Percentiles rank a stretch among this genome's conserved stretches.
These are phyloP conservation scores for Drosophila limbata DNA, from an alignment of 2,888 invertebrate species.

Conservation along the genomic window DNA sequence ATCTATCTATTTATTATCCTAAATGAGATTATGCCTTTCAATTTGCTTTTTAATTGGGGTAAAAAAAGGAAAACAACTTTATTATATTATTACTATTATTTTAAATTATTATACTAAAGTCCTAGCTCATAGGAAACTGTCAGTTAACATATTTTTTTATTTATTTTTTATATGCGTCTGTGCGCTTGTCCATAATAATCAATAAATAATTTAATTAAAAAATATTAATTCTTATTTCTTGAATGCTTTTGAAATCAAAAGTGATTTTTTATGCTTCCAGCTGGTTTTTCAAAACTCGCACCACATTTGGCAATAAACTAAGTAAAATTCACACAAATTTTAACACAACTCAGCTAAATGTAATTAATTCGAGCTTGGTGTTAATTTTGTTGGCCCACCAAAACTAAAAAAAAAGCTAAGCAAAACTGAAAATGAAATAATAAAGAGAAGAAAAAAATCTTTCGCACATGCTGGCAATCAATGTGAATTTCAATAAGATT, in stretches of 20 bases:
- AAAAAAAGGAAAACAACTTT: too few relatives aligned
- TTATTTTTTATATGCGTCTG: too few relatives aligned
- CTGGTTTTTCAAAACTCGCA: not conserved
- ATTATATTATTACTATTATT: too few relatives aligned
- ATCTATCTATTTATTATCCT: too few relatives aligned
- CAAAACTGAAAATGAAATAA: not conserved
- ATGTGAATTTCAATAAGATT: slow-evolving; percentile 57
- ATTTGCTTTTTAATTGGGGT: too few relatives aligned
- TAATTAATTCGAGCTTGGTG: slow-evolving; percentile 42
- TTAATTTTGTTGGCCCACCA: slow-evolving; percentile 33
- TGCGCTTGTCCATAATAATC: not conserved
- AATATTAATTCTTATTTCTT: slow-evolving; percentile 2
- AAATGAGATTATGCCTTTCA: too few relatives aligned
- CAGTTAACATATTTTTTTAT: too few relatives aligned
- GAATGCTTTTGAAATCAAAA: not conserved
- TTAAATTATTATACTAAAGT: too few relatives aligned
- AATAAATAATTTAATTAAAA: not conserved
- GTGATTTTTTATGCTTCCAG: slow-evolving; percentile 8
- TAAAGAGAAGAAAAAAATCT: slow-evolving; percentile 24
- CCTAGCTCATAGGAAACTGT: too few relatives aligned
- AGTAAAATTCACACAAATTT: slow-evolving; percentile 37
- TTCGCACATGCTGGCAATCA: slow-evolving; percentile 38
- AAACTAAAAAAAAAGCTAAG: not conserved
- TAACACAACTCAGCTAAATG: slow-evolving; percentile 33
- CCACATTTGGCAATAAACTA: slow-evolving; percentile 20